Base-by-base conservation (phyloP, 2,113 vertebrate genomes). In the Sinocyclocheilus anophthalmus region DNA sequence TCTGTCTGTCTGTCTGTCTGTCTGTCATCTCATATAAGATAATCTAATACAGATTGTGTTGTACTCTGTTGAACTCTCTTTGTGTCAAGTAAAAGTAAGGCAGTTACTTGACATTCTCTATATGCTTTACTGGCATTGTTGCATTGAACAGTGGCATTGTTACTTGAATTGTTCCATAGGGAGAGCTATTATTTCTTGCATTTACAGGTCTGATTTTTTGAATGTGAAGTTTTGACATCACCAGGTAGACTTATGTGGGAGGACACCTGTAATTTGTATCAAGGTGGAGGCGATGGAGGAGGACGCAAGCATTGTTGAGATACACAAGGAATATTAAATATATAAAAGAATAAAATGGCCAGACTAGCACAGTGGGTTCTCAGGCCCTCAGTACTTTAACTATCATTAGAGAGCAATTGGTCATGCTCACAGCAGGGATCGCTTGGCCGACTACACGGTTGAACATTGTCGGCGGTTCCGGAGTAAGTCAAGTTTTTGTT, bases 31-130 rank as follows among this genome's bases (percentile, higher is more conserved):
- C 30, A 33, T 45, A 45, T 48, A 53, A 53, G 3, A 1, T 18
- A 5, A 59, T 59, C 2, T 59, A n/a, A 59, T 9, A 59, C 20
- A 59, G 20, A 59, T 59, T 57, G 55, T 20, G 55, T 59, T 61
- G 37, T 12, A 72, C 83, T 90, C 89, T 83, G 90, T 86, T 90
- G 85, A 91, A 91, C 90, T 91, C 73, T 30, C 53, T 16, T 87
- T 91, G 87, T 90, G 85, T 90, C 90, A 42, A 76, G 87, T 45
- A 63, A 67, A 37, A 76, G 76, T 33, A 33, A 79, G 37, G 42
- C 59, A 53, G 73, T 16, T 12, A 18, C 73, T 26, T 75, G 42
- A 50, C 48, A 37, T 73, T 72, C 73, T 9, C 11, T 53, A 81
- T 63, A 85, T 59, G 37, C 37, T 84, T 77, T 50, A 22, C 7